Base-by-base conservation (phyloP, 2,888 invertebrate genomes). In the Acleris emargana region DNA sequence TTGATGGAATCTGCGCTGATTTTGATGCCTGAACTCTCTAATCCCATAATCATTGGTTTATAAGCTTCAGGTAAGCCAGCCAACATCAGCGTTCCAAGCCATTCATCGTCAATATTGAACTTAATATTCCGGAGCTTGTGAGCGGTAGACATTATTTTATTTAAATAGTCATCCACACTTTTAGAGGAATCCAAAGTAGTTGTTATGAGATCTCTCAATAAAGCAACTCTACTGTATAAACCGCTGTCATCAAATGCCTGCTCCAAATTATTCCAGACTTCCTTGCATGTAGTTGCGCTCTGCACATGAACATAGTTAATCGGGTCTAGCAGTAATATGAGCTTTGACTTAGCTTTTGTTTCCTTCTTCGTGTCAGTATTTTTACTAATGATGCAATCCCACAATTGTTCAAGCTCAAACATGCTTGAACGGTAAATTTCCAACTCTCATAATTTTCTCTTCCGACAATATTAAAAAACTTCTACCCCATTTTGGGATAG, bases 301-400 rank as follows among this genome's bases (percentile, higher is more conserved):
- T 49, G 49, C 18, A 49, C 7, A 11, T 66, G 66, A 25, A 66
- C 61, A 38, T 67, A 62, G 13, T 53, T 58, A 1, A 61, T 57
- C 16, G 67, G 58, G 6, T 62, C 67, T 4, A 62, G 6, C 13
- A 67, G 11, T 50, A 67, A 38, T 6, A 67, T 67, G 1, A 67
- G 42, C 38, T 61, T 67, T 3, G 63, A 67, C 18, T 67, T 63
- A 0, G 67, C 67, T 49, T 63, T 67, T 11, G 25, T 55, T 45
- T 67, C 67, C 43, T 50, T 62, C 13, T 28, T 54, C 16, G 25
- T 25, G 16, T 58, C 58, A 18, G n/a, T 47, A 28, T 62, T 53
- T 2, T 52, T 47, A 51, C 49, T 42, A 13, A 28, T 16, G 16
- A 55, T 11, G 55, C 50, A 62, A 13, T 16, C 20, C 55, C 62